Evolutionary conservation across 2,888 invertebrate genomes (phyloP).

Genomic region (Lutraria lutraria): DNA sequence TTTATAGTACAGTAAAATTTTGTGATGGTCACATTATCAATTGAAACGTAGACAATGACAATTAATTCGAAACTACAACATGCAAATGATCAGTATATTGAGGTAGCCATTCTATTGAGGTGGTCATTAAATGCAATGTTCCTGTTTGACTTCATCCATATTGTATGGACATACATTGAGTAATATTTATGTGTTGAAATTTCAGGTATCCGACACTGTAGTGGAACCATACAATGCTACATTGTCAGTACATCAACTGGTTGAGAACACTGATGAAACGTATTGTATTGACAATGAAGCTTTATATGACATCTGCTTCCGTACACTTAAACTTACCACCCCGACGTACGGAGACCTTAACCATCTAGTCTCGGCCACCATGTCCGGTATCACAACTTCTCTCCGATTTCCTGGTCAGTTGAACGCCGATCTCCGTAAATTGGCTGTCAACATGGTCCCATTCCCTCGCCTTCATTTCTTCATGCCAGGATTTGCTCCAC

Average conservation of each 20-base stretch:
- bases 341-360: constrained; percentile 96
- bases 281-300: constrained; percentile 96
- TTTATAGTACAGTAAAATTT: no score
- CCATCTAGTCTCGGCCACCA: constrained; percentile 90
- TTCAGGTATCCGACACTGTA: constrained; percentile 91
- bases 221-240: constrained; percentile 93
- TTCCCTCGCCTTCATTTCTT: constrained; percentile 96
- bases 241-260: constrained; percentile 90
- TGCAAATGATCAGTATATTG: no score
- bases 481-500: constrained; percentile 95
- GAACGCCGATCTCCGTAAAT: constrained; percentile 72
- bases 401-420: constrained; percentile 76
- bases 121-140: no score
- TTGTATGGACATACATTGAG: background rate
- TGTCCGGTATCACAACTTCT: constrained; percentile 91
- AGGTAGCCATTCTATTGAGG: no score
- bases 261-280: constrained; percentile 95
- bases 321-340: constrained; percentile 92
- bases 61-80: no score
- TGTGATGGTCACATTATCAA: no score
- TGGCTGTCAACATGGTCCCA: constrained; percentile 92
- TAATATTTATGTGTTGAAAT: background rate
- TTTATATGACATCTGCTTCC: constrained; percentile 95
- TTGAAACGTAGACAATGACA: no score
- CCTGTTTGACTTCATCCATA: no score